phyloP scores from a whole-genome alignment of 2,113 vertebrate species.

The Nestor notabilis region DNA sequence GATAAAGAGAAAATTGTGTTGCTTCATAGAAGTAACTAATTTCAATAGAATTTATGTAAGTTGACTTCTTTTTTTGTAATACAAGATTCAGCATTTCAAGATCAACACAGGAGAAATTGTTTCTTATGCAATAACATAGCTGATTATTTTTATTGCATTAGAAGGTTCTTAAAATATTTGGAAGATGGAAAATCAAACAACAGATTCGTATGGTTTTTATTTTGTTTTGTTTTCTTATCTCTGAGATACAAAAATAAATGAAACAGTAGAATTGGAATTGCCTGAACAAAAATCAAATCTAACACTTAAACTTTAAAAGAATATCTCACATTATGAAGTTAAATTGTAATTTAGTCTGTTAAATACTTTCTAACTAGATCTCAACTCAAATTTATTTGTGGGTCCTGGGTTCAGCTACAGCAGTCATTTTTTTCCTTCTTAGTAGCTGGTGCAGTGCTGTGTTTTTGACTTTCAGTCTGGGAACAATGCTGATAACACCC shows the following conservation, averaged over 20 bases:
- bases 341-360: not conserved
- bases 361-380: not conserved
- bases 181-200: not conserved
- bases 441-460: too few species aligned
- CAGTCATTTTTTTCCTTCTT: too few species aligned
- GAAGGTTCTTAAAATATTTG: not conserved
- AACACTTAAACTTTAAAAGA: not conserved
- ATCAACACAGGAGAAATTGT: not conserved
- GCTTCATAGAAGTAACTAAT: not conserved
- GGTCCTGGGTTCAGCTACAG: too few species aligned
- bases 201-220: not conserved
- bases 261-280: not conserved
- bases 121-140: not conserved
- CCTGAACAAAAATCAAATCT: not conserved
- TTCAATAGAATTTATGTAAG: not conserved
- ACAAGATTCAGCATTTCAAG: not conserved
- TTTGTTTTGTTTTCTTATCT: not conserved
- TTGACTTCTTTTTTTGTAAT: not conserved
- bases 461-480: too few species aligned
- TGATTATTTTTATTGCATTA: not conserved
- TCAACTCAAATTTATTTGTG: not conserved
- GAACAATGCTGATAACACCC: too few species aligned
- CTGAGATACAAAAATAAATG: not conserved
- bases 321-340: not conserved
- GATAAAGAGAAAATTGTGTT: not conserved